Conservation (phyloP, 2,888 invertebrate genomes). For the Epinotia bilunana region DNA sequence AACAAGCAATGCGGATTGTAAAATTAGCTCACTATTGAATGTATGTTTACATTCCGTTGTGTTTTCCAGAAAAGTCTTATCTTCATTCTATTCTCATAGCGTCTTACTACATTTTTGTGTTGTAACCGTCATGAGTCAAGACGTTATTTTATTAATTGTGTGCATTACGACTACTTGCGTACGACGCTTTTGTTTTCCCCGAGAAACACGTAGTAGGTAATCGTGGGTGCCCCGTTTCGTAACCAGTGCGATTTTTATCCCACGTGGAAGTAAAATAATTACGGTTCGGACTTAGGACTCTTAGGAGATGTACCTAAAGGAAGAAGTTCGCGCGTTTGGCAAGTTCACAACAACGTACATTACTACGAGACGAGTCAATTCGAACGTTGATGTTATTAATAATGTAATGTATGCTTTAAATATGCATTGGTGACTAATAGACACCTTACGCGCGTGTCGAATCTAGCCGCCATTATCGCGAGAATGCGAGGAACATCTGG, state of each 20-base stretch:
- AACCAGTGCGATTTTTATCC: no score
- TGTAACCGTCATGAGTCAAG: neutral
- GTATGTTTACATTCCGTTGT: neutral
- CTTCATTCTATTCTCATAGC: neutral
- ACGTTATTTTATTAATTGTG: neutral
- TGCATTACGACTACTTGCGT: no score
- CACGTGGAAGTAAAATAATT: no score
- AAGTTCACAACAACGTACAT: neutral
- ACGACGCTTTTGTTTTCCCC: no score
- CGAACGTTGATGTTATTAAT: no score
- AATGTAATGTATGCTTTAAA: no score
- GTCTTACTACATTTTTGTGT: neutral
- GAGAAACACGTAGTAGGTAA: no score
- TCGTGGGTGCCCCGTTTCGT: no score
- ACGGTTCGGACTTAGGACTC: no score
- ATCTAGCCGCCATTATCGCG: constrained; percentile 2
- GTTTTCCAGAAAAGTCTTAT: neutral
- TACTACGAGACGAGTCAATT: no score
- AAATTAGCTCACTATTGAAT: constrained; percentile 7
- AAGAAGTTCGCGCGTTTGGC: neutral
- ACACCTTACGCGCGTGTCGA: constrained; percentile 6
- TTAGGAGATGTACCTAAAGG: no score
- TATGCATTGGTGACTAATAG: neutral
- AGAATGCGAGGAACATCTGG: constrained; percentile 2
- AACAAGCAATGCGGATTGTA: neutral